A percentile compares a stretch with the other conserved stretches of the same genome.
phyloP scores from a whole-genome alignment of 2,888 invertebrate species.

The Drosophila robusta region DNA sequence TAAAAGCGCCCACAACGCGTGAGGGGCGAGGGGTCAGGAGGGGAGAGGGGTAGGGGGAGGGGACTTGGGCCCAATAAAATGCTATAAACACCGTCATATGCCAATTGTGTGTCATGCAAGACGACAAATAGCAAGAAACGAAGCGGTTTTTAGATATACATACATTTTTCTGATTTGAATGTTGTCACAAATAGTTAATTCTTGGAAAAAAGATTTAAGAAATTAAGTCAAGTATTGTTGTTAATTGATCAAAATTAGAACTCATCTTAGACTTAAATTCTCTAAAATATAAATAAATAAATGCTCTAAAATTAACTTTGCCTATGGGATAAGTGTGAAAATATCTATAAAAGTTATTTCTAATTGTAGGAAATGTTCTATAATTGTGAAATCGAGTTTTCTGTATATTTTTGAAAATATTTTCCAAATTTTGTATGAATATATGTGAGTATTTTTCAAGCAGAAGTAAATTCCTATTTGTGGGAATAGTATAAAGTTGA shows the following conservation, averaged over 20 bases:
- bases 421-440: too few species aligned
- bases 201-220: background rate
- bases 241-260: background rate
- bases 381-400: too few species aligned
- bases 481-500: too few species aligned
- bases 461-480: too few species aligned
- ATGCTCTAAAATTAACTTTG: too few species aligned
- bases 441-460: too few species aligned
- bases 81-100: constrained; percentile 16
- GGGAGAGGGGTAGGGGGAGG: background rate
- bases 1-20: constrained; percentile 58
- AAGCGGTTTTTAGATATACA: constrained; percentile 13
- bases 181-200: background rate
- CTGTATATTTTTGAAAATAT: too few species aligned
- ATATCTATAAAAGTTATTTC: too few species aligned
- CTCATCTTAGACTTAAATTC: background rate
- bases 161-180: background rate
- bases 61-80: constrained; percentile 41
- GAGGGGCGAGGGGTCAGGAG: background rate
- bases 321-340: too few species aligned
- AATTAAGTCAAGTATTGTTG: background rate
- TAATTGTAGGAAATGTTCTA: too few species aligned
- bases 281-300: background rate
- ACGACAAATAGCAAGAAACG: constrained; percentile 8
- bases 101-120: constrained; percentile 45